Evolutionary conservation across 92 coral and sea anemone species (phyloP), one percentile per base, ranked within the genome.

Genomic region (Chrysogorgia sp.): DNA sequence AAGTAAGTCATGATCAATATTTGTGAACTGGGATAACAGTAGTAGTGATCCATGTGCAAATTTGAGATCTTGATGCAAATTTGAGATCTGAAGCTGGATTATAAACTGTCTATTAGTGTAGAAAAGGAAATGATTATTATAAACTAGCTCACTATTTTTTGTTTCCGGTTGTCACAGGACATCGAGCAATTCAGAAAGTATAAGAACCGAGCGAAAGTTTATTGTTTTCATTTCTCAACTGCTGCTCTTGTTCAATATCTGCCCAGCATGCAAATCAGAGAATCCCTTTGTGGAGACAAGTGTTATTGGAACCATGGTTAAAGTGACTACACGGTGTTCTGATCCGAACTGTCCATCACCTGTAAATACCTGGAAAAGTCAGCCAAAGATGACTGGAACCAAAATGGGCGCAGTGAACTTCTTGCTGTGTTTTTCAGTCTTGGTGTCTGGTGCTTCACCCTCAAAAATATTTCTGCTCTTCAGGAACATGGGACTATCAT

Each of bases 401-500:
- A 31, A 53, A 33, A 75, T 75, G 37, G 63, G 77, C 50, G 82
- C 83, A 0, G 87, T 82, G 31, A 83, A 83, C 62, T 52, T 75
- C 24, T 40, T 83, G 62, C 17, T 76, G 55, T 64, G 56, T n/a
- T 76, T 63, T 52, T 58, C 78, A 0, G 75, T 83, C 62, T 30
- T 65, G 48, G 34, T 63, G 53, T 74, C 63, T 49, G 83, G 87
- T 4, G 83, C 82, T 21, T 83, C 87, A 0, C 77, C 79, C 4
- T 53, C 68, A 28, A 81, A 81, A 70, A 52, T 71, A 8, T 0
- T 71, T 0, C 58, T 56, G 37, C 75, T 83, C 20, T 76, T 83
- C 40, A 43, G 43, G 23, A 82, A 83, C 43, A 76, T 83, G 87
- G 83, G 83, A 24, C 55, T 83, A 30, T 77, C 82, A 49, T 83